Evolutionary conservation across 2,797 vertebrate species (phyloP).

Genomic region (Anniella stebbinsi): DNA sequence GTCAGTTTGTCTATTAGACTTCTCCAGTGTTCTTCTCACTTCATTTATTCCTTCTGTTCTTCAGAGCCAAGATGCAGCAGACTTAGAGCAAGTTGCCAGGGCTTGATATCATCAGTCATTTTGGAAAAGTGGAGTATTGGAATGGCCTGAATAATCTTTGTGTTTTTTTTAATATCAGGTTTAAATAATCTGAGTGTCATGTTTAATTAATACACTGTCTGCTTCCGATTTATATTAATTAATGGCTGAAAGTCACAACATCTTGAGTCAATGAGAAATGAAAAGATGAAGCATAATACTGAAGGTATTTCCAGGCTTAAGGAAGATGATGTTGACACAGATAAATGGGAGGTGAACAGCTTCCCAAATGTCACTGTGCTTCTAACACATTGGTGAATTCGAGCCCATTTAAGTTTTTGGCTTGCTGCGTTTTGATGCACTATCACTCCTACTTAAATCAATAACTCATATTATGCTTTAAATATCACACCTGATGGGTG

Average conservation of each 20-base stretch:
- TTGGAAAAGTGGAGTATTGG: slow-evolving; percentile 66
- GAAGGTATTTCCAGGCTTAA: slow-evolving; percentile 20
- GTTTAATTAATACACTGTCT: slow-evolving; percentile 73
- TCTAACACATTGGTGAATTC: slow-evolving; percentile 13
- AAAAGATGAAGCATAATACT: slow-evolving; percentile 41
- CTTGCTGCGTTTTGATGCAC: not conserved
- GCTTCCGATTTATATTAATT: slow-evolving; percentile 74
- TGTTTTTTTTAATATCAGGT: slow-evolving; percentile 63
- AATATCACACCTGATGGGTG: not conserved
- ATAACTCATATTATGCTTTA: slow-evolving; percentile 28
- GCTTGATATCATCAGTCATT: slow-evolving; percentile 69
- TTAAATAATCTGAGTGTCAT: slow-evolving; percentile 75
- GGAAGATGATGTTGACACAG: not conserved
- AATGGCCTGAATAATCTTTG: slow-evolving; percentile 66
- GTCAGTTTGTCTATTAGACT: slow-evolving; percentile 78
- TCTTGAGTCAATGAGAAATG: slow-evolving; percentile 57
- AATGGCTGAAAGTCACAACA: slow-evolving; percentile 66
- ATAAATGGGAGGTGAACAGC: slow-evolving; percentile 28
- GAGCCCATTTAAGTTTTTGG: slow-evolving; percentile 3
- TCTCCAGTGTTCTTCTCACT: slow-evolving; percentile 78
- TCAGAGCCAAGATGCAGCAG: slow-evolving; percentile 49
- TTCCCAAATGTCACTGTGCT: not conserved
- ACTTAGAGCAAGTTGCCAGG: slow-evolving; percentile 59
- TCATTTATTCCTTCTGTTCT: slow-evolving; percentile 78
- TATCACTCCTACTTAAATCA: slow-evolving; percentile 2